phyloP scores from a whole-genome alignment of 2,113 vertebrate species.

The Syrrhaptes paradoxus region DNA sequence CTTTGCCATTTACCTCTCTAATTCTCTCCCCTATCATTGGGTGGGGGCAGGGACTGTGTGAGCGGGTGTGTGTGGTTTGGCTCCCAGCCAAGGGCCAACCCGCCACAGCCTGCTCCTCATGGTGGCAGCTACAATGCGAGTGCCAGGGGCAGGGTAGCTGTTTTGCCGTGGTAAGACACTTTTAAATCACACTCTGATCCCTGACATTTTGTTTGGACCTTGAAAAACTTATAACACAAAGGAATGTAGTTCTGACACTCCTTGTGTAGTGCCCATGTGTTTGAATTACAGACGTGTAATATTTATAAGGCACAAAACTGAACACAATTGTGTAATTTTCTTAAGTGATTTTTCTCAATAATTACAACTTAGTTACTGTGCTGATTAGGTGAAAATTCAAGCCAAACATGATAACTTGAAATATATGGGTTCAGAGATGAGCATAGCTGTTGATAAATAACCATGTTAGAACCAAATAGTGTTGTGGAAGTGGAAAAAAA shows the following conservation, averaged over 20 bases:
- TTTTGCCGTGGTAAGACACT: not conserved
- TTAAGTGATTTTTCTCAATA: not conserved
- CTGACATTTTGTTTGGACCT: not conserved
- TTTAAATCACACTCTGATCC: not conserved
- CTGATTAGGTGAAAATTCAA: not conserved
- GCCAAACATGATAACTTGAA: not conserved
- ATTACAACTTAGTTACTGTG: not conserved
- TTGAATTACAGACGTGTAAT: not conserved
- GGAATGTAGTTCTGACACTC: not conserved
- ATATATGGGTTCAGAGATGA: not conserved
- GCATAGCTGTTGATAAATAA: not conserved
- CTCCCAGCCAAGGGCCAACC: no score
- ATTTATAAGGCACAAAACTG: not conserved
- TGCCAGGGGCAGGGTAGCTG: not conserved
- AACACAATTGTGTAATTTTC: not conserved
- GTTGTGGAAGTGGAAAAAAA: slow-evolving; percentile 37
- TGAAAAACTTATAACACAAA: not conserved
- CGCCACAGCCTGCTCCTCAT: not conserved
- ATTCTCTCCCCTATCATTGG: no score
- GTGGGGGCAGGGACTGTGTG: no score
- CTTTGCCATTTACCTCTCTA: no score
- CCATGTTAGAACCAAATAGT: not conserved
- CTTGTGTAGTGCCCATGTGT: not conserved
- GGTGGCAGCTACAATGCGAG: not conserved
- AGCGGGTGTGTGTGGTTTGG: no score